Percentiles rank a stretch among this genome's conserved stretches.
Evolutionary conservation across 2,888 invertebrate species (phyloP).

Genomic region (Thysanoteuthis rhombus): DNA sequence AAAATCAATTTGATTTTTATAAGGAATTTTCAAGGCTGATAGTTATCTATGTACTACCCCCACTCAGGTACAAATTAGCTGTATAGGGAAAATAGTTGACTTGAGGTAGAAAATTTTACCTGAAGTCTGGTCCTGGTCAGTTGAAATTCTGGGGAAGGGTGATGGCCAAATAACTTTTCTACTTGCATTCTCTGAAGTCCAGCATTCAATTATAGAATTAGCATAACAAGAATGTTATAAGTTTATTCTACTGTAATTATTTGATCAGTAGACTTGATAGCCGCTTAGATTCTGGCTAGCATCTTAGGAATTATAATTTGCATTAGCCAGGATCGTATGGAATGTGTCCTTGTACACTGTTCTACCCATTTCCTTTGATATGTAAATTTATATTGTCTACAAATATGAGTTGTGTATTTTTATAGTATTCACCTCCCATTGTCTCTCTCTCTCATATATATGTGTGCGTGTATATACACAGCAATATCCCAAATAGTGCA

Average conservation of each 20-base stretch:
- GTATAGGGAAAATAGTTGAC: too few species aligned
- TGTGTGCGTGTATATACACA: neutral
- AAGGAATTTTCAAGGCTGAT: too few species aligned
- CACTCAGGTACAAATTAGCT: too few species aligned
- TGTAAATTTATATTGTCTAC: neutral
- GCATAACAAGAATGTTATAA: neutral
- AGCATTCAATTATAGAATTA: neutral
- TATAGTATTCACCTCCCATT: neutral
- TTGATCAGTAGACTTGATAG: neutral
- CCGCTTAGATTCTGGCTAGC: neutral
- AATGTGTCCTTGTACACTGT: neutral
- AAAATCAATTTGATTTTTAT: too few species aligned
- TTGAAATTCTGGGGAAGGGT: neutral
- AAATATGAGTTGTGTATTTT: neutral
- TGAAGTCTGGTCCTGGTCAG: neutral
- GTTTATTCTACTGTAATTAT: neutral
- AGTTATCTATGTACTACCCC: too few species aligned
- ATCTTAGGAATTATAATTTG: neutral
- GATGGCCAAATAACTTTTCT: neutral
- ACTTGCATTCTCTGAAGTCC: neutral
- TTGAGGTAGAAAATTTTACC: neutral
- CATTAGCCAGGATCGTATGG: neutral
- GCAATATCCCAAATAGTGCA: too few species aligned
- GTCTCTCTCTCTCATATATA: neutral
- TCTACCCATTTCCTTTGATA: neutral